phyloP scores from a whole-genome alignment of 92 coral and sea anemone genomes.

The Bergia sp. region DNA sequence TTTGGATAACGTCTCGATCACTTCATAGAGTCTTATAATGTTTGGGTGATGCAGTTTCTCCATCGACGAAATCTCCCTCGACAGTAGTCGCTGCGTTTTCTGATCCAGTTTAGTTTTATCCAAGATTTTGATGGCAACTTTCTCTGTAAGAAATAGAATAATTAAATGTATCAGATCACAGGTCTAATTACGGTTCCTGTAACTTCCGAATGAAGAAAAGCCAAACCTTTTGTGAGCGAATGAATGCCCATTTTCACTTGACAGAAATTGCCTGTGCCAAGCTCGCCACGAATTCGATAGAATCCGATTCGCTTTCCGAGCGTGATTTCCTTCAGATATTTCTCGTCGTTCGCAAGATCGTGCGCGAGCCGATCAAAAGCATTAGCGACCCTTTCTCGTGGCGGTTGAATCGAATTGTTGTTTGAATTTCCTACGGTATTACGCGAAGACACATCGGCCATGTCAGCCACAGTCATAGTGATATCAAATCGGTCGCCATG shows the following conservation, averaged over 20 bases:
- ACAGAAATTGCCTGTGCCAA: conserved; percentile 97
- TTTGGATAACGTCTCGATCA: conserved; percentile 94
- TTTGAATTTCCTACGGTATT: conserved; percentile 60
- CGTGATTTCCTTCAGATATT: conserved; percentile 86
- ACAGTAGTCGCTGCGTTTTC: conserved; percentile 92
- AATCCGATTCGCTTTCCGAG: conserved; percentile 98
- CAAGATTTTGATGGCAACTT: conserved; percentile 96
- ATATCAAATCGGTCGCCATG: conserved; percentile 40
- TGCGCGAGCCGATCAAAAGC: conserved; percentile 85
- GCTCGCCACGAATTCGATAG: conserved; percentile 97
- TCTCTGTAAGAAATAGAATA: conserved; percentile 72
- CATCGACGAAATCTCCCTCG: conserved; percentile 97
- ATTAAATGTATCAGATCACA: background rate
- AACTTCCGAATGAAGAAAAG: background rate
- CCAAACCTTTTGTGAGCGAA: conserved; percentile 89
- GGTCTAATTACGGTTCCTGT: background rate
- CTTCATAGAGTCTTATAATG: conserved; percentile 93
- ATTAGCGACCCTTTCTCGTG: conserved; percentile 70
- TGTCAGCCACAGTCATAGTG: conserved; percentile 86
- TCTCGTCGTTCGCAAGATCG: conserved; percentile 86
- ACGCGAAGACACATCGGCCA: conserved; percentile 81
- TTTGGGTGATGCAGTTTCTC: conserved; percentile 97
- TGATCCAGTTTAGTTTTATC: conserved; percentile 97
- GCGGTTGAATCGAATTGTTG: conserved; percentile 58
- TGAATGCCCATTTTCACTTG: conserved; percentile 99